Base-by-base conservation (phyloP, 2,113 vertebrate genomes). In the Chloropsis hardwickii region DNA sequence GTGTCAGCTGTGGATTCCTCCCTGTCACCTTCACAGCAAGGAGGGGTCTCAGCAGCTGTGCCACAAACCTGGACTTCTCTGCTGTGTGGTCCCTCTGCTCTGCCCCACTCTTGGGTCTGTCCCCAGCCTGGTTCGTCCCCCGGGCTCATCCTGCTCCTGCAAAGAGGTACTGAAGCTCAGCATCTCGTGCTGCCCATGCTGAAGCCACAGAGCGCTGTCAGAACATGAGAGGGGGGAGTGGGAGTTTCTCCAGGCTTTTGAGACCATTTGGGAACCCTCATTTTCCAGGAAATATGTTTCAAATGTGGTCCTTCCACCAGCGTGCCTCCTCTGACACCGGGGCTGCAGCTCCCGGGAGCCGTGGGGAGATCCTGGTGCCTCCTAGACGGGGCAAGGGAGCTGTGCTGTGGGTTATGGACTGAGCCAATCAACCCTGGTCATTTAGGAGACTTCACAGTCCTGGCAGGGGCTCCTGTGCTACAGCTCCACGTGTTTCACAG, bases 1-100 rank as follows among this genome's bases (percentile, higher is more conserved):
- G 11, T 95, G 92, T 97, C 91, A 96, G 94, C 95, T 97, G 96
- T 70, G 77, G 92, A 88, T 95, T 96, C 83, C 77, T 92, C 76
- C 74, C 94, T 33, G 25, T 72, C 77, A 88, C 93, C 88, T 94
- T 92, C 23, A 9, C 73, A 51, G 61, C 0, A 10, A 94, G 97
- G 80, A 97, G 88, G 83, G 2, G 33, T 96, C 94, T 79, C 81
- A 95, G 82, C 91, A 90, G 94, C 88, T 93, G 65, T 50, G 90
- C 62, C 70, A 4, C 74, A 65, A 58, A 65, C 3, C 1, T 28
- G 67, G 79, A 12, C 51, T 86, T 17, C 76, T 90, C 1, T 19
- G 53, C 54, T 54, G 45, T 23, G 65, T 76, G 92, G 29, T 87
- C 62, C 84, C 37, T 1, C 58, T 71, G 84, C 79, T 57, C 35